Evolutionary conservation across 2,113 vertebrate genomes (phyloP).

Genomic region (Leucopsar rothschildi): DNA sequence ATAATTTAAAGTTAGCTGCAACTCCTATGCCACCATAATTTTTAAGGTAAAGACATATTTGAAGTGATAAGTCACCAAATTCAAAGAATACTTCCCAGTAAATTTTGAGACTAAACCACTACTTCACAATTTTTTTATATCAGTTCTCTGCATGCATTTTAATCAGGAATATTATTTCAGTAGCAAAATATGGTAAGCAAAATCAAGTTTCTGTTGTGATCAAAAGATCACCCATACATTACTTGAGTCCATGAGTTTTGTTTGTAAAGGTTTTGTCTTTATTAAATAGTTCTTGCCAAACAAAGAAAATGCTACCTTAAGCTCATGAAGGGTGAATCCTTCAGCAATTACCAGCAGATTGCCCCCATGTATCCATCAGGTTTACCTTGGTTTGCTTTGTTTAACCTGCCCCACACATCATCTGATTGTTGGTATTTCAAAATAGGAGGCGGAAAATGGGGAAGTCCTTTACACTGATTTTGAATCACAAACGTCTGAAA

Average conservation of each 20-base stretch:
- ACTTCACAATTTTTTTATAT: not conserved
- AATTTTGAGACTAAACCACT: not conserved
- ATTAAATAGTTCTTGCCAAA: not conserved
- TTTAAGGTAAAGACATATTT: not conserved
- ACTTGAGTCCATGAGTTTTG: not conserved
- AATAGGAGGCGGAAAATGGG: not conserved
- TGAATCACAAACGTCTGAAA: not conserved
- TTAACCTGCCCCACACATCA: not conserved
- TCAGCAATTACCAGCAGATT: not conserved
- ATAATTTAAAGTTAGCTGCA: not conserved
- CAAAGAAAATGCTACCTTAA: not conserved
- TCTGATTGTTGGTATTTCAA: not conserved
- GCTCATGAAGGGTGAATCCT: not conserved
- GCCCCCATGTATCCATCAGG: not conserved
- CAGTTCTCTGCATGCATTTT: not conserved
- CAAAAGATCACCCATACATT: not conserved
- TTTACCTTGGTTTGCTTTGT: not conserved
- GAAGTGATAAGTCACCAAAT: not conserved
- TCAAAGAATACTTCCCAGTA: not conserved
- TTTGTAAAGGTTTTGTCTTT: not conserved
- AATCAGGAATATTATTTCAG: not conserved
- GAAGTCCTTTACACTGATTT: not conserved
- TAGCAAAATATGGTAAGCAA: not conserved
- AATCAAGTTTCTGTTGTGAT: not conserved
- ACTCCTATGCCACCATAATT: not conserved